A percentile compares a stretch with the other conserved stretches of the same genome.
Evolutionary conservation across 2,113 vertebrate genomes (phyloP).

Genomic region (Rhinogobius similis): DNA sequence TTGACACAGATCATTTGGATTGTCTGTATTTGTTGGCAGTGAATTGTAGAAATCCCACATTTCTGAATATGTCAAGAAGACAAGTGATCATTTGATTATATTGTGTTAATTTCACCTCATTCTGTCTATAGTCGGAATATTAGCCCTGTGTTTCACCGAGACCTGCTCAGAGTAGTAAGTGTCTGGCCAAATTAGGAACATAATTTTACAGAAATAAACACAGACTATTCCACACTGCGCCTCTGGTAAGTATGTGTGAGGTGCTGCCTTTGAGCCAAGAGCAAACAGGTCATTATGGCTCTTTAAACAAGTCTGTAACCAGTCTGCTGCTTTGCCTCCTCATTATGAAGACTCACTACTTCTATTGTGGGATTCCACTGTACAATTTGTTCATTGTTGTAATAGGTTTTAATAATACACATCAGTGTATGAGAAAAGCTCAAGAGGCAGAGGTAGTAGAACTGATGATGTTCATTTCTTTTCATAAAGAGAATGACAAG

Average conservation of each 20-base stretch:
- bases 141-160: constrained; percentile 45
- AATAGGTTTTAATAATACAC: neutral
- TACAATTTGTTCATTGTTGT: neutral
- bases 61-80: neutral
- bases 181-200: constrained; percentile 59
- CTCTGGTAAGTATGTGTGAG: constrained; percentile 59
- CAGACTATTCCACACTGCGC: constrained; percentile 44
- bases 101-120: neutral
- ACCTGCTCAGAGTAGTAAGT: constrained; percentile 55
- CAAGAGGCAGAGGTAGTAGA: neutral
- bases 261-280: constrained; percentile 50
- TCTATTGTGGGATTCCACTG: constrained; percentile 35
- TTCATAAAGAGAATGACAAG: neutral
- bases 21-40: neutral
- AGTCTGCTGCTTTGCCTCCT: constrained; percentile 49
- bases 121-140: constrained; percentile 37
- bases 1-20: neutral
- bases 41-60: neutral
- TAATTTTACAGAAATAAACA: constrained; percentile 54
- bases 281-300: constrained; percentile 69
- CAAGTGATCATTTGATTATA: neutral
- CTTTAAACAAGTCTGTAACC: constrained; percentile 70
- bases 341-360: constrained; percentile 50
- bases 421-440: constrained; percentile 20
- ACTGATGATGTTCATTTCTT: constrained; percentile 13